Percentiles rank a stretch among this genome's conserved stretches.
Conservation (phyloP, 2,797 vertebrate genomes). For the Scolopax bukidnonensis region DNA sequence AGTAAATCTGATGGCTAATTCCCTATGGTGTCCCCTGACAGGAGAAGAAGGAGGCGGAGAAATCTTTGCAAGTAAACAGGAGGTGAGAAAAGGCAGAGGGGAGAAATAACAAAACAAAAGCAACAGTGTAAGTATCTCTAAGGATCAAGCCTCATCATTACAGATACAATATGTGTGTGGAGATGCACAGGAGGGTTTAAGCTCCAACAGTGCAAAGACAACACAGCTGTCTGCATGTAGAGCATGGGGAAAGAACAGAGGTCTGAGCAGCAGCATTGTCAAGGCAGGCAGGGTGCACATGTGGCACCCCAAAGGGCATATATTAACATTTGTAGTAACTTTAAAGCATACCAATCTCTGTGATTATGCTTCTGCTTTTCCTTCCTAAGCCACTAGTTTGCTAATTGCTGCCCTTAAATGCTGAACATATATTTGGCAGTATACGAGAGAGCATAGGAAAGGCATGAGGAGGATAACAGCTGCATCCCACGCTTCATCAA, state of each 20-base stretch:
- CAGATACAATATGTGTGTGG: rapidly evolving
- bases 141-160: background rate
- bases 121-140: background rate
- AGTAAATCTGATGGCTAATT: background rate
- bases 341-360: background rate
- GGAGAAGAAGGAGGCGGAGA: background rate
- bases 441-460: background rate
- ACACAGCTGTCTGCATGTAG: background rate
- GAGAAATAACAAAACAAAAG: background rate
- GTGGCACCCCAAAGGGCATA: background rate
- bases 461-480: background rate
- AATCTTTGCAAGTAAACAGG: background rate
- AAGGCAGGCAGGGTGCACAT: rapidly evolving
- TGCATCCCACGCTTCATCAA: background rate
- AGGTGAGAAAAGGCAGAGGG: background rate
- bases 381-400: background rate
- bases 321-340: background rate
- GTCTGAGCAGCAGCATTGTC: background rate
- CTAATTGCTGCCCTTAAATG: background rate
- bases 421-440: background rate
- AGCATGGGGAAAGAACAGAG: background rate
- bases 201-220: background rate
- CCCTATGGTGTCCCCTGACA: background rate
- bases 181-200: background rate
- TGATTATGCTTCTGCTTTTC: background rate